Evolutionary conservation across 2,888 invertebrate species (phyloP), one percentile per base, ranked within the genome.

Genomic region (Napeogenes inachia): DNA sequence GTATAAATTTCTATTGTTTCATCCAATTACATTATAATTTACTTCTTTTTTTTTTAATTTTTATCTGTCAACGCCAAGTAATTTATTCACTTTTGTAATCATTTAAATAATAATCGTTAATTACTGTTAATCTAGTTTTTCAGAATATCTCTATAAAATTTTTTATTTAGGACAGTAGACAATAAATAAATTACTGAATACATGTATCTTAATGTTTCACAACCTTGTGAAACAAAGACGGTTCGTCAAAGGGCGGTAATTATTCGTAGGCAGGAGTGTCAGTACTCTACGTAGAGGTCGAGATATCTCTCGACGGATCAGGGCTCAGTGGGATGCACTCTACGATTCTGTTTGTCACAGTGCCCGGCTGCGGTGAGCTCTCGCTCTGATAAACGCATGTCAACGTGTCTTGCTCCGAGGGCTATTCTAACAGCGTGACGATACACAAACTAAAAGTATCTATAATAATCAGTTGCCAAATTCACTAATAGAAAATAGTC

Each of bases 331-430:
- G 84, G 87, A 80, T 84, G 86, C 85, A 87, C 89, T 89, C 84
- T 84, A 81, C 82, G 82, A 89, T 89, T 89, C 90, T 85, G 89
- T 90, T 89, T 90, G 90, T 87, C 87, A 81, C 81, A 79, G 82
- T 82, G 70, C 80, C 80, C 81, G 80, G 77, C 78, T 85, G 86
- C 80, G 84, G 85, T 80, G 78, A 79, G 81, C 83, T 81, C 81
- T 80, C 81, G 81, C 85, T 84, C 85, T 84, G 87, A 85, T 89
- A 88, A 89, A 88, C 87, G 82, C 85, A 81, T 82, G 86, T 87
- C 86, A 85, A 82, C 87, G 81, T 80, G 86, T 83, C 84, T 84
- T 86, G 86, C 81, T 81, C 74, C 79, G 67, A 76, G 77, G 57
- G 60, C 62, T 61, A 82, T 81, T 82, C 6, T 30, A 5, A 76